Conservation (phyloP, 2,888 invertebrate genomes). For the Hololepta plana region DNA sequence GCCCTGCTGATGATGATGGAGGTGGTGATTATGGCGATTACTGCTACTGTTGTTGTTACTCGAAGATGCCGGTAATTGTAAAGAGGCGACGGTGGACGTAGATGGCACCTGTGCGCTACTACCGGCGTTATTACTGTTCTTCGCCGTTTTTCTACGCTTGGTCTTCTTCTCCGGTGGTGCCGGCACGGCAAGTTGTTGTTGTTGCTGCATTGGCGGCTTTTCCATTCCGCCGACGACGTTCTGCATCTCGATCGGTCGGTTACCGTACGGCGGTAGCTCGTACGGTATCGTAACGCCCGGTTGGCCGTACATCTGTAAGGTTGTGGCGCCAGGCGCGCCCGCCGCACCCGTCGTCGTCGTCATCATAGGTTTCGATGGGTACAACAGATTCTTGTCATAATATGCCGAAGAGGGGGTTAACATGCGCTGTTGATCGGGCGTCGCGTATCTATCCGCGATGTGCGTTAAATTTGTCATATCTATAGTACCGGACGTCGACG, state of each 20-base stretch:
- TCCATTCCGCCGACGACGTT: too few species aligned
- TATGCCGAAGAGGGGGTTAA: too few species aligned
- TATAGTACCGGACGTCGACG: conserved; percentile 26
- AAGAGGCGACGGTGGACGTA: too few species aligned
- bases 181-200: conserved; percentile 6
- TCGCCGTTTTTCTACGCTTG: conserved; percentile 20
- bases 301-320: conserved; percentile 24
- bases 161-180: conserved; percentile 17
- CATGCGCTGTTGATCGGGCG: too few species aligned
- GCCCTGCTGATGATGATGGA: conserved; percentile 31
- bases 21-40: conserved; percentile 20
- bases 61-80: too few species aligned
- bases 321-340: too few species aligned
- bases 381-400: too few species aligned
- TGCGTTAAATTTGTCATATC: conserved; percentile 39
- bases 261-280: conserved; percentile 17
- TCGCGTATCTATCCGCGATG: conserved; percentile 40
- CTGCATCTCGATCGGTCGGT: conserved; percentile 20
- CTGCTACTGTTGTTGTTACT: conserved; percentile 9
- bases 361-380: too few species aligned
- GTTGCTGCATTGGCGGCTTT: conserved; percentile 11
- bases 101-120: too few species aligned
- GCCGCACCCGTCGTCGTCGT: conserved; percentile 17
- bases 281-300: conserved; percentile 20
- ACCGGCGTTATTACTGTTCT: conserved; percentile 14